Evolutionary conservation across 2,113 vertebrate genomes (phyloP), one percentile per base, ranked within the genome.

Genomic region (Oreamnos americanus): DNA sequence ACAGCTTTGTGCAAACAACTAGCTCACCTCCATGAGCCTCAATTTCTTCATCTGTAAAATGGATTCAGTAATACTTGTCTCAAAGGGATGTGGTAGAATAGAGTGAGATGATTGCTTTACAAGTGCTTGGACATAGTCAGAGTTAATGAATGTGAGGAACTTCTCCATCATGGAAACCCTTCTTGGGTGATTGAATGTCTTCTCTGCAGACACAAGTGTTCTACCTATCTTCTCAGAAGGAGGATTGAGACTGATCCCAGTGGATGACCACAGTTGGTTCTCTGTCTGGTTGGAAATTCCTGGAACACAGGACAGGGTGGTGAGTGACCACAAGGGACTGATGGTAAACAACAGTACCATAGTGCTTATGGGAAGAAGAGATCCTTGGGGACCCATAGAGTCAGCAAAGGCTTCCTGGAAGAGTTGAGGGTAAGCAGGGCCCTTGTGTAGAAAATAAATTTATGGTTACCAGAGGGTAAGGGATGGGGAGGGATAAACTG

Each of bases 401-500:
- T 74, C 92, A 78, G 43, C 55, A 26, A 64, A 47, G 67, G 7
- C 49, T 85, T 94, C 53, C 49, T 90, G 16, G 58, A 94, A 64
- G 62, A 90, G 30, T 43, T 28, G 2, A 83, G 19, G 30, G 16
- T 88, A 39, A 93, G 7, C 43, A 79, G 33, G 16, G 5, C 55
- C 49, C 60, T 36, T 55, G 33, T 53, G 30, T n/a, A 53, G 19
- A 51, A 53, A 82, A 23, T 82, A n/a, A 51, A 53, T 12, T n/a
- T 82, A 53, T 8, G 30, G 47, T n/a, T 82, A n/a, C 30, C 11
- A 14, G 19, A 10, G 30, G 1, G 49, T 23, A 23, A n/a, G 2
- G 10, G 3, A 23, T 43, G 49, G 9, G 11, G 19, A 23, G 30
- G 30, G 49, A n/a, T 82, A 47, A 53, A 82, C 7, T 23, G 79